These are phyloP conservation scores for Semnornis frantzii DNA, from an alignment of 2,113 vertebrate species.

Conservation along the genomic window DNA sequence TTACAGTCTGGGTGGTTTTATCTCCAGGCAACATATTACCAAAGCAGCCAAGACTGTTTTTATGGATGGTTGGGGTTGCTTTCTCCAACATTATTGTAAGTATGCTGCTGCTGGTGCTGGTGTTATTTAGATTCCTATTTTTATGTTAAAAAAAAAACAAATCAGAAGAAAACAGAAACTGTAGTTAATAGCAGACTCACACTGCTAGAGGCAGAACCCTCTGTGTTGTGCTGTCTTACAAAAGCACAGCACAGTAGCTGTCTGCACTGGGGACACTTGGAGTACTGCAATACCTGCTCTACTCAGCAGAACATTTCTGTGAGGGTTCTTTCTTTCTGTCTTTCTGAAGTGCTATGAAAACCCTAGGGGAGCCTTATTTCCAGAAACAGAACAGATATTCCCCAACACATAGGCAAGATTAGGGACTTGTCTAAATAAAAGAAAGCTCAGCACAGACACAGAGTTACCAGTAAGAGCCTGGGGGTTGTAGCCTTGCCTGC, in stretches of 20 bases:
- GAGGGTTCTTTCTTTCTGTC: background rate
- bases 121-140: background rate
- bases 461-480: background rate
- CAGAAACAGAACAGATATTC: background rate
- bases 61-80: slow-evolving; percentile 62
- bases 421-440: background rate
- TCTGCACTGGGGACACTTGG: background rate
- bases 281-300: background rate
- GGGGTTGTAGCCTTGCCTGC: background rate
- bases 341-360: background rate
- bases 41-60: slow-evolving; percentile 61
- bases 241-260: background rate
- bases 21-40: slow-evolving; percentile 53
- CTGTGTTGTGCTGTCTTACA: background rate
- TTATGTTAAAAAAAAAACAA: background rate
- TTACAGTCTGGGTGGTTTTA: slow-evolving; percentile 60
- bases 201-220: background rate
- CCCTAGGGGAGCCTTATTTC: background rate
- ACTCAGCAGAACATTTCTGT: background rate
- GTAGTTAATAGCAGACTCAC: background rate
- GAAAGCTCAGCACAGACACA: background rate
- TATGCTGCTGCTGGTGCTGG: background rate
- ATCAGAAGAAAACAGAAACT: background rate
- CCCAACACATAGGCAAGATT: background rate
- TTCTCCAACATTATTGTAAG: slow-evolving; percentile 71